Evolutionary conservation across 2,113 vertebrate genomes (phyloP), one percentile per base, ranked within the genome.

Genomic region (Thermophis baileyi): DNA sequence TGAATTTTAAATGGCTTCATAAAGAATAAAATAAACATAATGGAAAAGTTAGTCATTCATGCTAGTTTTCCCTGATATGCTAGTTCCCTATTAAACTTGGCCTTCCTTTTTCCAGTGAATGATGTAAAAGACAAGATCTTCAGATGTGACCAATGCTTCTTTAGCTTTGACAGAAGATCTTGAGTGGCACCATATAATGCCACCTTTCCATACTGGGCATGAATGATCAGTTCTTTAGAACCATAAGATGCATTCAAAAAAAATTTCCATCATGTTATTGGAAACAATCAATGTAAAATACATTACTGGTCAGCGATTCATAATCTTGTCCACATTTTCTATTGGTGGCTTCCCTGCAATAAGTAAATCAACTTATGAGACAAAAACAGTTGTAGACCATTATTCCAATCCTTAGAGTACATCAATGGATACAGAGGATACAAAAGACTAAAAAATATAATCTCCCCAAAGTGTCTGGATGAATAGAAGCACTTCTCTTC

Each of bases 281-380:
- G 25, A 81, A 40, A 53, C 20, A 27, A 90, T 87, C 74, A 93
- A 93, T 90, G 54, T 50, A 89, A 89, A 89, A 89, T 69, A 55
- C 88, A 92, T 89, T 89, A 74, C 53, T 49, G 74, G 69, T 57
- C 69, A 49, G 44, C 57, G 69, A 89, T 89, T 92, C 92, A 92
- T 92, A 92, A 85, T 40, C 69, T 53, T 74, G 49, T 27, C 69
- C 44, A 25, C 40, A 85, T 89, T 89, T 63, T 89, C 87, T 25
- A 89, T 47, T 49, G 69, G 44, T 89, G 69, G 53, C 69, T 89
- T 89, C 69, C 69, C 47, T 85, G 44, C 44, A 89, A 89, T 55
- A 89, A 89, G 51, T 44, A 85, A 92, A 92, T 89, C 88, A 54
- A 85, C 91, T 89, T 49, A 49, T 49, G 47, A 49, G 47, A 49